Evolutionary conservation across 2,113 vertebrate genomes (phyloP).

Genomic region (Chitala chitala): DNA sequence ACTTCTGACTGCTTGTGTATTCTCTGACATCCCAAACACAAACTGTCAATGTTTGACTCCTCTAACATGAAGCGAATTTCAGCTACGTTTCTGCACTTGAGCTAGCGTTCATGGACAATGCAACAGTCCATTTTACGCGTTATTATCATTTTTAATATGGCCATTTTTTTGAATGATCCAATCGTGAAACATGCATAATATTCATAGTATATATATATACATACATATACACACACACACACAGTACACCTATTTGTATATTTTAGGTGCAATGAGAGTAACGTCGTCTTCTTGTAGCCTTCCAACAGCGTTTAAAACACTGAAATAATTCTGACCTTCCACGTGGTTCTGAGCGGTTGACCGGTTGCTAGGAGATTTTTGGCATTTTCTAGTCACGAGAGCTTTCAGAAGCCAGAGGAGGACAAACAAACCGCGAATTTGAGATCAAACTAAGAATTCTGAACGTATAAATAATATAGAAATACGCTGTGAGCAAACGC

Average conservation of each 20-base stretch:
- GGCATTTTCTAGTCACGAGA: constrained; percentile 4
- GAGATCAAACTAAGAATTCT: constrained; percentile 10
- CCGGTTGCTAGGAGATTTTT: constrained; percentile 37
- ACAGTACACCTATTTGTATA: too few relatives aligned
- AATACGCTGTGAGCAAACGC: constrained; percentile 1
- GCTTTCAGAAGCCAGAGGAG: constrained; percentile 11
- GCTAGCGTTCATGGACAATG: too few relatives aligned
- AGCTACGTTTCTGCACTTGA: too few relatives aligned
- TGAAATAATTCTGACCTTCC: constrained; percentile 9
- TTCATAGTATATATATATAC: neutral
- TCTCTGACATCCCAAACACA: neutral
- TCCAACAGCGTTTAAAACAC: constrained; percentile 1
- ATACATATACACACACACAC: neutral
- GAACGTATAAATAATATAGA: constrained; percentile 14
- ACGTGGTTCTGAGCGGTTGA: constrained; percentile 21
- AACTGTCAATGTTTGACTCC: neutral
- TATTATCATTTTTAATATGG: too few relatives aligned
- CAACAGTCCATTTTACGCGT: too few relatives aligned
- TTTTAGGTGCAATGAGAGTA: neutral
- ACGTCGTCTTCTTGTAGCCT: neutral
- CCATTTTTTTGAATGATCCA: too few relatives aligned
- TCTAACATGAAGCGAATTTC: neutral
- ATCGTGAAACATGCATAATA: neutral
- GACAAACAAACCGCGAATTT: constrained; percentile 17
- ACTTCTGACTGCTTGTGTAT: constrained; percentile 2